phyloP scores from a whole-genome alignment of 30 jellyfish, hydroid and myxozoan genomes.

The Hydra vulgaris region DNA sequence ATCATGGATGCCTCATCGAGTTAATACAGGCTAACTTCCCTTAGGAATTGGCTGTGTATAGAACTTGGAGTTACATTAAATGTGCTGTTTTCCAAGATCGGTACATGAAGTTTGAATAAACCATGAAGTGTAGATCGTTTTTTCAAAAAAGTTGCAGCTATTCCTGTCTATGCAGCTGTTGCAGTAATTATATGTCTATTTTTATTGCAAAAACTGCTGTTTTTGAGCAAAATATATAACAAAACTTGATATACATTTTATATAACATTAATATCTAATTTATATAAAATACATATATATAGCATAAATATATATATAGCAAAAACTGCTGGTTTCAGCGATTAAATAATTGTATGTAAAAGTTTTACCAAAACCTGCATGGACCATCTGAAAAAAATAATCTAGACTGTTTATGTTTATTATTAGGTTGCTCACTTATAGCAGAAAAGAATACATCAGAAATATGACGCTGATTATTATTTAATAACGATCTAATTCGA shows the following conservation, averaged over 20 bases:
- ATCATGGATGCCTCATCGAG: slow-evolving; percentile 45
- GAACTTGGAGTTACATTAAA: slow-evolving; percentile 20
- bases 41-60: slow-evolving; percentile 22
- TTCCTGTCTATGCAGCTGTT: slow-evolving; percentile 31
- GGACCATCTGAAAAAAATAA: slow-evolving; percentile 47
- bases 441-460: too few relatives aligned
- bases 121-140: slow-evolving; percentile 21
- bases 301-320: too few relatives aligned
- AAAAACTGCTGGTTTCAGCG: neutral
- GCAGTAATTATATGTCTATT: slow-evolving; percentile 41
- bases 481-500: too few relatives aligned
- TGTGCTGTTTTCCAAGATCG: slow-evolving; percentile 10
- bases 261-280: too few relatives aligned
- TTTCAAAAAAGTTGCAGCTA: slow-evolving; percentile 14
- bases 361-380: slow-evolving; percentile 62
- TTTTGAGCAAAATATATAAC: too few relatives aligned
- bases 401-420: neutral
- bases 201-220: too few relatives aligned
- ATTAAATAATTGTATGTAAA: slow-evolving; percentile 16
- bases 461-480: too few relatives aligned
- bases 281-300: too few relatives aligned
- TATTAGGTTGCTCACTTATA: neutral
- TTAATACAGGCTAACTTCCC: slow-evolving; percentile 13
- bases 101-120: slow-evolving; percentile 36
- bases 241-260: too few relatives aligned